Evolutionary conservation across 2,797 vertebrate species (phyloP), one percentile per base, ranked within the genome.

Genomic region (Cercopithecus mitis): DNA sequence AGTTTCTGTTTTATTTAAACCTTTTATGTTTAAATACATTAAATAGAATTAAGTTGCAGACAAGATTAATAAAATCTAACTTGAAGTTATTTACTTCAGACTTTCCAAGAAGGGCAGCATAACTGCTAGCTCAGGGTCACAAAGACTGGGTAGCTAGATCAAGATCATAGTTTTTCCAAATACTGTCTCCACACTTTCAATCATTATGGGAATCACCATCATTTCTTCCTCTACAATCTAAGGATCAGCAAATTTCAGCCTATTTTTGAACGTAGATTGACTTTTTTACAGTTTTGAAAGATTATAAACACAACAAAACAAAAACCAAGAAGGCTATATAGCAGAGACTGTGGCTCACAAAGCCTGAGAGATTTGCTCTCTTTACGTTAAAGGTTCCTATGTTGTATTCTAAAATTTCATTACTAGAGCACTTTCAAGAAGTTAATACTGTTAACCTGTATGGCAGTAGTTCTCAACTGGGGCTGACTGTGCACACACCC

Each of bases 231-330:
- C 39, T 83, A 43, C 9, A 72, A 25, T 57, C 55, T 88, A 92
- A 88, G 64, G 41, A 52, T 86, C 6, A 12, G 55, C 84, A 85
- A 90, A 90, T 88, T 41, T 47, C 27, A 25, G 82, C 43, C 72
- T 88, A 47, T 39, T 90, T 94, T 96, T 64, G 15, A 80, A 81
- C 43, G 91, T 47, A 41, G 52, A 92, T 15, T 52, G 64, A 11
- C 36, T 89, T 95, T 91, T 91, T 86, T 83, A 85, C 77, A 88
- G 87, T 93, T 97, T 70, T 19, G 27, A 89, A 97, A 55, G 20
- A 41, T 57, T 94, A 45, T 85, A 94, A 90, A 87, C 30, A 87
- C 73, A 91, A 27, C 61, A 88, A 55, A 93, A 95, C 5, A 83
- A 93, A 96, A 92, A 64, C 47, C 67, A 80, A 88, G 57, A 84